phyloP scores from a whole-genome alignment of 1,140 invertebrate species.

The Pseudoatta argentina region DNA sequence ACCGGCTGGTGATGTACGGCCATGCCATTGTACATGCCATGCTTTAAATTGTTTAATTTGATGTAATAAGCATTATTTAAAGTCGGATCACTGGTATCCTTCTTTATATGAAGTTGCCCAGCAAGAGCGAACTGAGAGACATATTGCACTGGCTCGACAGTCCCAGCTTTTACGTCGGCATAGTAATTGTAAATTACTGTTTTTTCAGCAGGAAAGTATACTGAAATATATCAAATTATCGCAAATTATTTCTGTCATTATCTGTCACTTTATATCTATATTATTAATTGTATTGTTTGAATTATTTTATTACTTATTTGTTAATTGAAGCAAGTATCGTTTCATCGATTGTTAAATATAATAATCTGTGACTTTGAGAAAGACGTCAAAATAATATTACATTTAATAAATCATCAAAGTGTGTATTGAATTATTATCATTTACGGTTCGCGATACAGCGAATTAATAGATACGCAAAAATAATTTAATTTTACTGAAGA shows the following conservation, averaged over 20 bases:
- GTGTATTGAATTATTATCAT: not conserved
- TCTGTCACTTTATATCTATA: not conserved
- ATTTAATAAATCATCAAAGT: not conserved
- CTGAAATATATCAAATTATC: conserved; percentile 56
- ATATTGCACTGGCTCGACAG: conserved; percentile 78
- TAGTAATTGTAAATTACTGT: conserved; percentile 82
- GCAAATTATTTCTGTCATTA: not conserved
- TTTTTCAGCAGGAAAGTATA: conserved; percentile 78
- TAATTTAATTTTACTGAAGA: not conserved
- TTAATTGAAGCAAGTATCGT: not conserved
- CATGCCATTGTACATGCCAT: conserved; percentile 81
- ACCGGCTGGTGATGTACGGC: conserved; percentile 59
- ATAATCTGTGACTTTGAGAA: not conserved
- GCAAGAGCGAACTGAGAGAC: conserved; percentile 80
- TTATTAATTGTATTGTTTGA: not conserved
- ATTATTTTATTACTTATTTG: not conserved
- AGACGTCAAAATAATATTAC: not conserved
- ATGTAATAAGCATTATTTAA: conserved; percentile 75
- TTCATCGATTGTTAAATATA: not conserved
- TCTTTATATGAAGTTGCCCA: conserved; percentile 79
- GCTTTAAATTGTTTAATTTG: conserved; percentile 77
- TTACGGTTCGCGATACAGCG: not conserved
- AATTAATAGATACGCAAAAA: not conserved
- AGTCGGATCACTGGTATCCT: conserved; percentile 66
- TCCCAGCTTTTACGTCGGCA: conserved; percentile 79